phyloP scores from a whole-genome alignment of 2,797 vertebrate species.

The Gila robusta region DNA sequence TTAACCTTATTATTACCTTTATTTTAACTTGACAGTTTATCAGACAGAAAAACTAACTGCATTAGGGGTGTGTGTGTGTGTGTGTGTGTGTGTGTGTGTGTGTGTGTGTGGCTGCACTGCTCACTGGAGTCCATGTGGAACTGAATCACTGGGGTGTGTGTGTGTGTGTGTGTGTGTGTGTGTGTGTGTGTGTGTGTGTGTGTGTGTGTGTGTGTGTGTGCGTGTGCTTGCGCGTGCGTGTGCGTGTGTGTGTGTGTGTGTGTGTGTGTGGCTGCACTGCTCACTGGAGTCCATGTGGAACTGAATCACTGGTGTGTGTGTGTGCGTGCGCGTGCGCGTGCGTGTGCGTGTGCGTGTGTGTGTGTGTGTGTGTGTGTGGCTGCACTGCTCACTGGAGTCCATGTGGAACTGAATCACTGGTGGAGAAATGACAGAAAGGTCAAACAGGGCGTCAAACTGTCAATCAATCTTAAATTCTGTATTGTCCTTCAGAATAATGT shows the following conservation, averaged over 20 bases:
- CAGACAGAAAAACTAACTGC: neutral
- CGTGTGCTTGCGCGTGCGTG: neutral
- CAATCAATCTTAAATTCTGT: slow-evolving; percentile 69
- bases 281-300: too few species aligned
- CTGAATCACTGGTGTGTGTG: too few species aligned
- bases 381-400: slow-evolving; percentile 63
- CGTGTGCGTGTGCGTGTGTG: neutral
- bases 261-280: too few species aligned
- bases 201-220: neutral
- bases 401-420: slow-evolving; percentile 53
- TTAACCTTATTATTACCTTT: neutral
- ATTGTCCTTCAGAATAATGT: slow-evolving; percentile 48
- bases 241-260: too few species aligned
- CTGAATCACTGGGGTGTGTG: too few species aligned
- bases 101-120: too few species aligned
- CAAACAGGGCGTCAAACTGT: slow-evolving; percentile 65
- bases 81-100: too few species aligned
- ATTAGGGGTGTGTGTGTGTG: neutral
- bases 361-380: neutral
- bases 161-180: too few species aligned
- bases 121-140: too few species aligned
- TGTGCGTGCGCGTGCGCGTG: too few species aligned
- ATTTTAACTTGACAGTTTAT: neutral
- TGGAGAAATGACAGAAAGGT: slow-evolving; percentile 69
- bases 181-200: too few species aligned